Evolutionary conservation across 2,113 vertebrate genomes (phyloP).

Genomic region (Zapornia atra): DNA sequence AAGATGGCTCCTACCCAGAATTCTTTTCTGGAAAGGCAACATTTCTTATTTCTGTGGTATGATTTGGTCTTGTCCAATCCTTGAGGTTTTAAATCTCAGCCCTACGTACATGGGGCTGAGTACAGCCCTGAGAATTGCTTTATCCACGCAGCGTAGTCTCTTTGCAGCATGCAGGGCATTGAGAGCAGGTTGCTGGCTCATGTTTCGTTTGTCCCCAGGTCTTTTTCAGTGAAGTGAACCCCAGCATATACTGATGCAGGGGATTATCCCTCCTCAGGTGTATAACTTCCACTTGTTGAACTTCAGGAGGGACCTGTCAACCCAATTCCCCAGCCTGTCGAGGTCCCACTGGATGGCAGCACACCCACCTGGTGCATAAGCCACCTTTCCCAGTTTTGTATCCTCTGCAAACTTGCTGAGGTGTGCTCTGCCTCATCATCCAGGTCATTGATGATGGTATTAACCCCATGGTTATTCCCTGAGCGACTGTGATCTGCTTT

Average conservation of each 20-base stretch:
- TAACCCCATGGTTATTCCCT: neutral
- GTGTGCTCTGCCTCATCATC: neutral
- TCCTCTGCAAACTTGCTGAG: neutral
- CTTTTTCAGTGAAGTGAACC: neutral
- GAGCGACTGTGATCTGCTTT: rapidly evolving
- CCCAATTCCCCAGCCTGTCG: neutral
- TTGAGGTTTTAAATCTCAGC: neutral
- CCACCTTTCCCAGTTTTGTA: neutral
- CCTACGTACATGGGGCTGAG: neutral
- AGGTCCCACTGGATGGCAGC: neutral
- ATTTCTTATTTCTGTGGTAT: neutral
- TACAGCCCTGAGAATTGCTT: neutral
- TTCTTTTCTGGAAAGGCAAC: neutral
- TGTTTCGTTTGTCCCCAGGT: neutral
- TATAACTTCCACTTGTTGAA: neutral
- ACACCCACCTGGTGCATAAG: neutral
- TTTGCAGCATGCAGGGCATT: rapidly evolving
- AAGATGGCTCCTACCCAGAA: neutral
- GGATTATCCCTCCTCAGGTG: neutral
- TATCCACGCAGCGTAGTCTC: neutral
- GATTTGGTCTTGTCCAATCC: neutral
- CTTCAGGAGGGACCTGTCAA: neutral
- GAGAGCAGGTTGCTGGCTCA: neutral
- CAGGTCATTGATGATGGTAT: neutral
- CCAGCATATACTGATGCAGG: neutral